Evolutionary conservation across 2,888 invertebrate species (phyloP).

Genomic region (Nomada ruficornis): DNA sequence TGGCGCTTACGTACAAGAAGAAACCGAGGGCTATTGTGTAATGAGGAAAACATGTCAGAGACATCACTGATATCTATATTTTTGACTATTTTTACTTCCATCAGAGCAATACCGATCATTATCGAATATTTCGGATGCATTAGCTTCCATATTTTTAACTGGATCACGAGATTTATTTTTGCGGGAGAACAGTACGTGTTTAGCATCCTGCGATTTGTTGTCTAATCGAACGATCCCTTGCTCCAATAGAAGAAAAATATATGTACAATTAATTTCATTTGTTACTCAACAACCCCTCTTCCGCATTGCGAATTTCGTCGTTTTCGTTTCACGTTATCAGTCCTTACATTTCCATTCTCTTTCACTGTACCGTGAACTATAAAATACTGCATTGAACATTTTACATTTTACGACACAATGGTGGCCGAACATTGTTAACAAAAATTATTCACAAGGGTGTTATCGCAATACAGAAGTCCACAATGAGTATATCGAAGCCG

Average conservation of each 20-base stretch:
- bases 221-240: constrained; percentile 20
- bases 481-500: background rate
- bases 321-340: background rate
- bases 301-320: background rate
- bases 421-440: background rate
- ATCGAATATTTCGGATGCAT: constrained; percentile 1
- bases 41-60: constrained; percentile 8
- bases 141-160: background rate
- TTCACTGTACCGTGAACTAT: too few relatives aligned
- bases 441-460: background rate
- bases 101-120: constrained; percentile 6
- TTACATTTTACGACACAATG: too few relatives aligned
- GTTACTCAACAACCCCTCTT: background rate
- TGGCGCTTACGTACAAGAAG: constrained; percentile 36
- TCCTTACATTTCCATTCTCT: background rate
- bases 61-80: constrained; percentile 5
- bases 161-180: background rate
- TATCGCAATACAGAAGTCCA: constrained; percentile 19
- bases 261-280: constrained; percentile 33
- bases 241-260: constrained; percentile 16
- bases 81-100: constrained; percentile 2
- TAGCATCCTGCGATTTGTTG: background rate
- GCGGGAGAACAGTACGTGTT: background rate
- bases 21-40: constrained; percentile 4
- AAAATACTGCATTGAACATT: too few relatives aligned